Conservation (phyloP, 2,888 invertebrate genomes). For the Ypsolopha scabrella region DNA sequence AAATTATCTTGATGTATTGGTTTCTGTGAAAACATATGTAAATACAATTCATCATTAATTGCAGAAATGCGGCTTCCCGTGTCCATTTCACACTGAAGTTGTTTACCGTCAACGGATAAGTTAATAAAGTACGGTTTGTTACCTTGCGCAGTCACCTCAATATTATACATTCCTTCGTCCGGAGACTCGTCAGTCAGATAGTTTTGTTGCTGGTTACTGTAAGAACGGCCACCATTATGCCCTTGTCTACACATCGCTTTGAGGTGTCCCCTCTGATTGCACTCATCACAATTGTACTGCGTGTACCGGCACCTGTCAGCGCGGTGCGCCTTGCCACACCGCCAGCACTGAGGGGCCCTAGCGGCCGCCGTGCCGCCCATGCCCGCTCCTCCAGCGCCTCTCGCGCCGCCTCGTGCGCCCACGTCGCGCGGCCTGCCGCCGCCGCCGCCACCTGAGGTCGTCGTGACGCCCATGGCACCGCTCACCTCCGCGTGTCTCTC, state of each 20-base stretch:
- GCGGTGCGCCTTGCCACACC: conserved; percentile 13
- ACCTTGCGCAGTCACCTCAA: too few species aligned
- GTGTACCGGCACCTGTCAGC: conserved; percentile 15
- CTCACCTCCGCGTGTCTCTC: too few species aligned
- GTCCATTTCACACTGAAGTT: background rate
- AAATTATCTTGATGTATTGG: background rate
- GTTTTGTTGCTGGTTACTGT: background rate
- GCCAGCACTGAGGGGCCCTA: conserved; percentile 7
- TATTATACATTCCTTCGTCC: background rate
- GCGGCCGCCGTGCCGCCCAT: background rate
- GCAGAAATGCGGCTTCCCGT: too few species aligned
- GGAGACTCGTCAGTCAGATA: background rate
- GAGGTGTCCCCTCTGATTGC: conserved; percentile 15
- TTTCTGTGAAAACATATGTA: background rate
- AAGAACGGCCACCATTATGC: background rate
- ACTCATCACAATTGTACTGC: conserved; percentile 17
- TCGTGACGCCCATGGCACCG: conserved; percentile 3
- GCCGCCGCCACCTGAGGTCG: conserved; percentile 4
- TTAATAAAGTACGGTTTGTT: too few species aligned
- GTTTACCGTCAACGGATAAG: background rate
- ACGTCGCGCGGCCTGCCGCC: conserved; percentile 4
- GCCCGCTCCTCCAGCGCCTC: background rate
- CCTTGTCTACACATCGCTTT: conserved; percentile 14
- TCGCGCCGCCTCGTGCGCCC: conserved; percentile 2
- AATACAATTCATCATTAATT: background rate